A percentile compares a stretch with the other conserved stretches of the same genome.
phyloP scores from a whole-genome alignment of 2,888 invertebrate species.

The Patella pellucida region DNA sequence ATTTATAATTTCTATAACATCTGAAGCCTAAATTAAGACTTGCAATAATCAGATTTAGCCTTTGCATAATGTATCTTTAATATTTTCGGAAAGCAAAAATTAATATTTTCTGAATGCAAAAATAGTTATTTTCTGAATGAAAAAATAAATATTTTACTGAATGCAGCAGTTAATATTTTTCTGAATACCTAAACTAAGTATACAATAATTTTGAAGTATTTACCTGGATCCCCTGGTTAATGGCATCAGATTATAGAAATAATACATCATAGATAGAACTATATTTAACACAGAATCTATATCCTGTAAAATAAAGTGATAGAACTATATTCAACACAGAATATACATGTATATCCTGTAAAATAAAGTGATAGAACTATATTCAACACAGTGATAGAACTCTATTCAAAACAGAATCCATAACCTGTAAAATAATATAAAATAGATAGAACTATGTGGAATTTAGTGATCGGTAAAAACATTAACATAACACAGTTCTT shows the following conservation, averaged over 20 bases:
- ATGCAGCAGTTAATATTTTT: too few species aligned
- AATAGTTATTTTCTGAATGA: too few species aligned
- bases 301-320: slow-evolving; percentile 51
- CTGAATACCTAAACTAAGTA: neutral
- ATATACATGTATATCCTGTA: slow-evolving; percentile 61
- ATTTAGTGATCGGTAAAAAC: too few species aligned
- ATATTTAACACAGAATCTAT: slow-evolving; percentile 57
- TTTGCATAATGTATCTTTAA: too few species aligned
- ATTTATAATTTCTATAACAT: too few species aligned
- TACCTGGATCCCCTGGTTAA: slow-evolving; percentile 63
- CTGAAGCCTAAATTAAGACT: too few species aligned
- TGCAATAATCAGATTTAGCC: too few species aligned
- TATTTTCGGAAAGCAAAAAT: too few species aligned
- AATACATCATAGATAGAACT: slow-evolving; percentile 60
- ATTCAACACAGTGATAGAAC: slow-evolving; percentile 54
- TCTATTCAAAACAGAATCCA: too few species aligned
- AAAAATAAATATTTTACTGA: too few species aligned
- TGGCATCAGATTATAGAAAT: slow-evolving; percentile 65
- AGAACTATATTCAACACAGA: slow-evolving; percentile 56
- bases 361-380: slow-evolving; percentile 44
- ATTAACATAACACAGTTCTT: too few species aligned
- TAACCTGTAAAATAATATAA: slow-evolving; percentile 63
- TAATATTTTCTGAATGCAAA: too few species aligned
- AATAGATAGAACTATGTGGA: slow-evolving; percentile 58
- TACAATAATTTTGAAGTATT: slow-evolving; percentile 13